Percentiles rank a stretch among this genome's conserved stretches.
Evolutionary conservation across 2,888 invertebrate genomes (phyloP).

Genomic region (Sesia apiformis): DNA sequence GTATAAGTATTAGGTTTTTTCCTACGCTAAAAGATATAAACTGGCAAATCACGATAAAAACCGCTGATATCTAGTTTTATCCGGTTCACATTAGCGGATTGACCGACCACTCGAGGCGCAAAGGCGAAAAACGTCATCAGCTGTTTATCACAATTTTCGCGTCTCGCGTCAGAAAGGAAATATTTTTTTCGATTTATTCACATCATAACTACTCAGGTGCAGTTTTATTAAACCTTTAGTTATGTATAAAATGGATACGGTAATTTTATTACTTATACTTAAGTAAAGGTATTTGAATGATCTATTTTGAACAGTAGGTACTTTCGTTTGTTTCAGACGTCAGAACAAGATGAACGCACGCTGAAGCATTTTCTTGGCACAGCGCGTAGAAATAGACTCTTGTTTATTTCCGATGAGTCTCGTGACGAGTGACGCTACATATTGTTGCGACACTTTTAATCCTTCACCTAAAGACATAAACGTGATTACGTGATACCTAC

Average conservation of each 20-base stretch:
- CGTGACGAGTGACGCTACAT: constrained; percentile 20
- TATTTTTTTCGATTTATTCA: constrained; percentile 2
- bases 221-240: too few species aligned
- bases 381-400: constrained; percentile 15
- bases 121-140: neutral
- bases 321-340: constrained; percentile 23
- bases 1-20: neutral
- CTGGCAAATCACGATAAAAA: constrained; percentile 1
- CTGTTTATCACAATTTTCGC: neutral
- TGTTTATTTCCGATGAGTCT: constrained; percentile 55
- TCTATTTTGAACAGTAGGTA: constrained; percentile 1
- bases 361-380: constrained; percentile 45
- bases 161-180: neutral
- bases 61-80: constrained; percentile 1
- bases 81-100: neutral
- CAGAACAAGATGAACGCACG: constrained; percentile 29
- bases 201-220: too few species aligned
- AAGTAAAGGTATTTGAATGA: too few species aligned
- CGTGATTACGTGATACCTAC: too few species aligned
- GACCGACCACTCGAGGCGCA: neutral
- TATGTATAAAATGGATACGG: too few species aligned
- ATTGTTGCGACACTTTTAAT: neutral
- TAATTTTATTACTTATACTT: too few species aligned
- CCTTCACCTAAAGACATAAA: too few species aligned
- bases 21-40: constrained; percentile 9